These are phyloP conservation scores for Thymelicus lineola DNA, from an alignment of 2,888 invertebrate genomes.

Conservation along the genomic window DNA sequence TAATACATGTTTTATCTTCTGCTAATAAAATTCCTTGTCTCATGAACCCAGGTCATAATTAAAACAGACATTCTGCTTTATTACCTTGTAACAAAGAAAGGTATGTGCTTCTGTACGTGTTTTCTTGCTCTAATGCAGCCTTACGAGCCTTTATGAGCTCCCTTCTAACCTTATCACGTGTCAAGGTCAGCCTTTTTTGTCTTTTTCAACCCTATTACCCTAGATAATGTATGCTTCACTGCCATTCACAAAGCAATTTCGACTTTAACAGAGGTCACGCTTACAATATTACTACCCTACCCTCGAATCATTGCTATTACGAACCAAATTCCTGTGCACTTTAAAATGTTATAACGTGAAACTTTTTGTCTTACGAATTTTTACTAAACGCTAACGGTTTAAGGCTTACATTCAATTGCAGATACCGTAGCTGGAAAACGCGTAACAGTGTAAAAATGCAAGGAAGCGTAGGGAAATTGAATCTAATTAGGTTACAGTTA, in stretches of 20 bases:
- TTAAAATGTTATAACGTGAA: constrained; percentile 18
- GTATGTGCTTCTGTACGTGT: constrained; percentile 19
- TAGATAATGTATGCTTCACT: constrained; percentile 41
- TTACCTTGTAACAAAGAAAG: constrained; percentile 13
- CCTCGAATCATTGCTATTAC: constrained; percentile 41
- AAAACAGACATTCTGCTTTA: constrained; percentile 13
- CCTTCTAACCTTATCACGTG: constrained; percentile 28
- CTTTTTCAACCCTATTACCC: constrained; percentile 42
- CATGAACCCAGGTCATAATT: constrained; percentile 6
- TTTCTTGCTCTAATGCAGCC: constrained; percentile 15
- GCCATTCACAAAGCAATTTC: constrained; percentile 47
- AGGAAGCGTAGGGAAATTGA: constrained; percentile 31
- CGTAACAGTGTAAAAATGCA: constrained; percentile 20
- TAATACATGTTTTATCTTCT: background rate
- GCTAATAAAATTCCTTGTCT: background rate
- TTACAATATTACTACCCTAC: constrained; percentile 46
- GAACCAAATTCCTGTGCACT: constrained; percentile 36
- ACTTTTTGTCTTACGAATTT: constrained; percentile 19
- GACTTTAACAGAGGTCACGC: constrained; percentile 47
- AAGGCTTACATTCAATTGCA: constrained; percentile 32
- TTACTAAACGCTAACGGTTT: constrained; percentile 13
- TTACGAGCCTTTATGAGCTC: constrained; percentile 22
- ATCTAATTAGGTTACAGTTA: constrained; percentile 33
- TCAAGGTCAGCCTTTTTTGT: constrained; percentile 44
- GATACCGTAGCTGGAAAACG: background rate